Evolutionary conservation across 1,140 invertebrate species (phyloP).

Genomic region (Drosophila pseudoananassae): DNA sequence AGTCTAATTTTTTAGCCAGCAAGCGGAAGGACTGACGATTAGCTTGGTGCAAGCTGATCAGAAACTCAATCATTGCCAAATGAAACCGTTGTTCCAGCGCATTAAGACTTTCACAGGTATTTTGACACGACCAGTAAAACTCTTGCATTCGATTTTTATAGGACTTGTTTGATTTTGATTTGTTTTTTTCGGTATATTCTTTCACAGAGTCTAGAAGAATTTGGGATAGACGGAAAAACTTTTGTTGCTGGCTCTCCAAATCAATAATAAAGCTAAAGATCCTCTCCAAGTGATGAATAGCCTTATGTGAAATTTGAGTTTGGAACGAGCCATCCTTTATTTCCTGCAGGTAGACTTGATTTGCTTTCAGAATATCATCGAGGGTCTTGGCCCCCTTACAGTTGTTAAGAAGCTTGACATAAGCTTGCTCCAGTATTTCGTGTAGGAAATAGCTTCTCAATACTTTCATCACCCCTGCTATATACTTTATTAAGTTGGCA

Average conservation of each 20-base stretch:
- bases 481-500: conserved; percentile 4
- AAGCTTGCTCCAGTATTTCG: conserved; percentile 25
- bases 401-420: not conserved
- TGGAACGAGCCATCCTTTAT: conserved; percentile 26
- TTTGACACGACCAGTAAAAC: conserved; percentile 33
- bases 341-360: conserved; percentile 30
- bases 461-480: conserved; percentile 16
- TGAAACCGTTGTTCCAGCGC: conserved; percentile 22
- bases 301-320: not conserved
- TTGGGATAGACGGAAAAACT: conserved; percentile 10
- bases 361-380: conserved; percentile 35
- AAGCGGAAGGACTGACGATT: not conserved
- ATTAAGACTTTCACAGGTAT: conserved; percentile 19
- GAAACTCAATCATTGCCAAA: conserved; percentile 14
- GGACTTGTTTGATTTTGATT: not conserved
- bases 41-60: not conserved
- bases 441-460: conserved; percentile 22
- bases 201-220: conserved; percentile 3
- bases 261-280: conserved; percentile 27
- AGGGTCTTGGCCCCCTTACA: conserved; percentile 11
- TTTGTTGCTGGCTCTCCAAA: conserved; percentile 32
- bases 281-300: not conserved
- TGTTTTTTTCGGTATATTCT: not conserved
- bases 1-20: conserved; percentile 32
- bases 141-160: not conserved